Evolutionary conservation across 2,888 invertebrate genomes (phyloP).

Genomic region (Rotaria sp.): DNA sequence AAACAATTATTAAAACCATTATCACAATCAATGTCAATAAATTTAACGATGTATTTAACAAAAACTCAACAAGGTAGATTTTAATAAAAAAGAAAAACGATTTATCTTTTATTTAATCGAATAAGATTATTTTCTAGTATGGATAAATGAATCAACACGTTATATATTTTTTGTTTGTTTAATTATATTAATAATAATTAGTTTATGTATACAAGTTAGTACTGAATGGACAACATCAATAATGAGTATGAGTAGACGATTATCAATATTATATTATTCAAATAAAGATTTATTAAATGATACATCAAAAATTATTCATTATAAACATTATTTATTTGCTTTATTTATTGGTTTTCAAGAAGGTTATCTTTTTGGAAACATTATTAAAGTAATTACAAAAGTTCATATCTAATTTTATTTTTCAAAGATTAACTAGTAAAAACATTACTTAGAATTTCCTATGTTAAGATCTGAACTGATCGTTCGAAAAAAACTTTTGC

Average conservation of each 20-base stretch:
- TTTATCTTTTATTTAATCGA: neutral
- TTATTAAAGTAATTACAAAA: neutral
- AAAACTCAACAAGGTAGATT: neutral
- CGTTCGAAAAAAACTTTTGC: too few species aligned
- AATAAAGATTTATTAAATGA: neutral
- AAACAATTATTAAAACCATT: neutral
- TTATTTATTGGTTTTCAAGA: conserved; percentile 11
- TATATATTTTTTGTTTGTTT: neutral
- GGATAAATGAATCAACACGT: neutral
- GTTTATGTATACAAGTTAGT: neutral
- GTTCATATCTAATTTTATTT: too few species aligned
- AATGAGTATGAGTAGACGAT: neutral
- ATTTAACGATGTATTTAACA: neutral
- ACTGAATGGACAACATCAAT: neutral
- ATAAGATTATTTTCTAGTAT: neutral
- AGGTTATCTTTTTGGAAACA: neutral
- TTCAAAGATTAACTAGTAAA: neutral
- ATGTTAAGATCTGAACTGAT: too few species aligned
- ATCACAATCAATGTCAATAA: neutral
- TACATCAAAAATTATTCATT: neutral
- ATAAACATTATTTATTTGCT: neutral
- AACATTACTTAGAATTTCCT: too few species aligned
- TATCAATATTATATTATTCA: neutral
- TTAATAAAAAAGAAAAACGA: neutral
- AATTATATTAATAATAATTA: neutral